These are phyloP conservation scores for Apamea crenata DNA, from an alignment of 2,888 invertebrate genomes.

Conservation along the genomic window DNA sequence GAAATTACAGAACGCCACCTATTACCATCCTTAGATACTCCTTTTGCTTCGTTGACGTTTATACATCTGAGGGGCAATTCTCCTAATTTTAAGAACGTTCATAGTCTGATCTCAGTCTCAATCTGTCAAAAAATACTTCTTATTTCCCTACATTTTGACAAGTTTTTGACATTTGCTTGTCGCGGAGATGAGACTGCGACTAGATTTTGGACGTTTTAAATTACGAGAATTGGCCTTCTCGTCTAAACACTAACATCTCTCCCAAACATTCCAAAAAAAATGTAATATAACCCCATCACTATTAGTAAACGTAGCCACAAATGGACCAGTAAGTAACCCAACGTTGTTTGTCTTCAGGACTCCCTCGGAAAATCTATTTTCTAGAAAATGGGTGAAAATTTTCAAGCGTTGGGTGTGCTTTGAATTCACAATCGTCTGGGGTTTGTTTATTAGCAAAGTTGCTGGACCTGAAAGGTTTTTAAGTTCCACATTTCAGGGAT, in stretches of 20 bases:
- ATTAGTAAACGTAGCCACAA: constrained; percentile 29
- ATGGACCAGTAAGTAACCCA: constrained; percentile 48
- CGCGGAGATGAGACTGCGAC: no score
- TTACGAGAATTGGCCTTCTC: no score
- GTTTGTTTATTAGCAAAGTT: constrained; percentile 73
- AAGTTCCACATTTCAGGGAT: constrained; percentile 56
- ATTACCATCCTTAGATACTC: no score
- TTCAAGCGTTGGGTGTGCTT: constrained; percentile 74
- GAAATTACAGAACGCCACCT: no score
- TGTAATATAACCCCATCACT: constrained; percentile 12
- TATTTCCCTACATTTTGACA: no score
- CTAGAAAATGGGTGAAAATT: constrained; percentile 80
- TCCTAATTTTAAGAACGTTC: no score
- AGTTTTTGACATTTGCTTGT: no score
- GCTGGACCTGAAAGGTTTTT: constrained; percentile 59
- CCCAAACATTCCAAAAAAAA: constrained; percentile 15
- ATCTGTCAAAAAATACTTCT: no score
- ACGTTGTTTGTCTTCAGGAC: constrained; percentile 71
- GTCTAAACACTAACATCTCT: neutral
- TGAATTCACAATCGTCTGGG: constrained; percentile 77
- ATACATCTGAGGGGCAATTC: no score
- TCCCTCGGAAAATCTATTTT: constrained; percentile 78
- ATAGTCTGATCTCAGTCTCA: no score
- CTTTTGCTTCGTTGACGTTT: no score
- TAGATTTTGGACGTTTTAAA: no score